phyloP scores from a whole-genome alignment of 2,888 invertebrate species.

The Xylophagus ater region DNA sequence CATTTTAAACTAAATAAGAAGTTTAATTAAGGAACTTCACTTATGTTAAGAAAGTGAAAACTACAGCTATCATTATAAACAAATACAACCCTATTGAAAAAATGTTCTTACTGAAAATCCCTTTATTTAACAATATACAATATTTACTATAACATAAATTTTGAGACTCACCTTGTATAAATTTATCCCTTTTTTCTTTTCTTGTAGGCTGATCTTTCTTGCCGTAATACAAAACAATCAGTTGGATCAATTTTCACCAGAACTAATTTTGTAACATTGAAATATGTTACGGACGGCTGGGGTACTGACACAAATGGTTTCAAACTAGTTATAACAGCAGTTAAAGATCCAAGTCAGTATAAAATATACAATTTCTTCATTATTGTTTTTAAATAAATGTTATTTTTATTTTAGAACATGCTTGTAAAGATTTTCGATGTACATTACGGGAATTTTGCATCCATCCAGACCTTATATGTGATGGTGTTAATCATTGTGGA shows the following conservation, averaged over 20 bases:
- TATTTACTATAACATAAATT: too few relatives aligned
- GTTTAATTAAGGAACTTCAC: too few relatives aligned
- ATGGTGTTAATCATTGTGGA: conserved; percentile 86
- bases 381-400: conserved; percentile 19
- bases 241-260: conserved; percentile 82
- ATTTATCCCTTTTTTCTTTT: conserved; percentile 23
- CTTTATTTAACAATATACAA: too few relatives aligned
- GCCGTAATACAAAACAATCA: conserved; percentile 80
- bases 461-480: conserved; percentile 81
- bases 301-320: conserved; percentile 87
- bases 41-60: too few relatives aligned
- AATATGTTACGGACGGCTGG: conserved; percentile 88
- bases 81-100: too few relatives aligned
- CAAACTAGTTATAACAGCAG: conserved; percentile 85
- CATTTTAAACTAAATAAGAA: too few relatives aligned
- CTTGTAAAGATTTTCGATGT: conserved; percentile 82
- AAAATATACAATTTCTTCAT: conserved; percentile 20
- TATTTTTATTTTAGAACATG: conserved; percentile 54
- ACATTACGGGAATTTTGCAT: conserved; percentile 84
- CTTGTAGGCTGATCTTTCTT: conserved; percentile 78
- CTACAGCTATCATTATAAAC: too few relatives aligned
- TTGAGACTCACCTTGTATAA: too few relatives aligned
- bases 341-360: conserved; percentile 85
- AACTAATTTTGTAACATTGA: conserved; percentile 87
- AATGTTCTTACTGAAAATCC: too few relatives aligned